Conservation (phyloP, 1,140 invertebrate species). For the Condylostylus longicornis region DNA sequence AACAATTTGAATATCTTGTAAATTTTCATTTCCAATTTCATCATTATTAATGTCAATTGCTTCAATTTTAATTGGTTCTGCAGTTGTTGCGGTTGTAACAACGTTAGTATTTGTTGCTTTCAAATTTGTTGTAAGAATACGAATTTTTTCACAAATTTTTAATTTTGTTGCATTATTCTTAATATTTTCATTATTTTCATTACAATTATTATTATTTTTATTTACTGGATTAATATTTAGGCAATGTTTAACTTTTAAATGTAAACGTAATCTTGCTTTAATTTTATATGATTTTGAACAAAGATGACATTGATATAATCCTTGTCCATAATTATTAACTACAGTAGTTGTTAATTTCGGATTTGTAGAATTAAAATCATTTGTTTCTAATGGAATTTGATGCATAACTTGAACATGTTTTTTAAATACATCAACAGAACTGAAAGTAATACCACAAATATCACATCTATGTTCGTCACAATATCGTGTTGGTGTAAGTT, state of each 20-base stretch:
- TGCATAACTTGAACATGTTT: conserved; percentile 62
- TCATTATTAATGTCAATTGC: conserved; percentile 2
- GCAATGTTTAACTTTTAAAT: conserved; percentile 61
- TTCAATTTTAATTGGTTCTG: neutral
- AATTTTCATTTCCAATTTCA: conserved; percentile 2
- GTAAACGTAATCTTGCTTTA: conserved; percentile 64
- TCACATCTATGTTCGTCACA: conserved; percentile 44
- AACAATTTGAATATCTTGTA: conserved; percentile 5
- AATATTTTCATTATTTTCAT: too few relatives aligned
- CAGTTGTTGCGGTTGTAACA: neutral
- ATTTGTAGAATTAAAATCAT: neutral
- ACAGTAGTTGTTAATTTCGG: conserved; percentile 4
- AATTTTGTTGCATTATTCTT: conserved; percentile 17
- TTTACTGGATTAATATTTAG: conserved; percentile 24
- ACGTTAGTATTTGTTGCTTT: conserved; percentile 9
- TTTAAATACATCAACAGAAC: conserved; percentile 48
- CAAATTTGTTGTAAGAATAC: conserved; percentile 15
- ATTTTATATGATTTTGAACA: conserved; percentile 67
- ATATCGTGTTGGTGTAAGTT: conserved; percentile 14
- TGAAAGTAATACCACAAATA: conserved; percentile 55
- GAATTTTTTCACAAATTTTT: conserved; percentile 28
- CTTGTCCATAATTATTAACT: conserved; percentile 1
- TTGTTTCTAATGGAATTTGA: conserved; percentile 29
- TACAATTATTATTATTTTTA: neutral
- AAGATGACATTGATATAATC: conserved; percentile 55